A percentile compares a stretch with the other conserved stretches of the same genome.
phyloP scores from a whole-genome alignment of 2,113 vertebrate species.

The Engraulis encrasicolus region DNA sequence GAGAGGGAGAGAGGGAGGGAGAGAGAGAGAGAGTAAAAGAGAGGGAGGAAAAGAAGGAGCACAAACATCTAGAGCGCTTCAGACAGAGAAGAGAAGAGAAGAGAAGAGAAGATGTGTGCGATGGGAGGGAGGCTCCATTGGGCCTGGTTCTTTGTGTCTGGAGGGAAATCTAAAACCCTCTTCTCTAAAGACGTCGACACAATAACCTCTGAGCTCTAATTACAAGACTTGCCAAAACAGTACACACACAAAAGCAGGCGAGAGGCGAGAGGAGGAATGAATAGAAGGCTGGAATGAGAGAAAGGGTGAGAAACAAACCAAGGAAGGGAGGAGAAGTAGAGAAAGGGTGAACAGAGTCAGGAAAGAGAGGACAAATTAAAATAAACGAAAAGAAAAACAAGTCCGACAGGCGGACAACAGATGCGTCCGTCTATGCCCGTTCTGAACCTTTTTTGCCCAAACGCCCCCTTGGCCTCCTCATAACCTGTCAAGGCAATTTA shows the following conservation, averaged over 20 bases:
- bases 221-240: slow-evolving; percentile 50
- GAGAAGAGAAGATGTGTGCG: no score
- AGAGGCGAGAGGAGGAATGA: not conserved
- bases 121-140: not conserved
- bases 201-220: slow-evolving; percentile 70
- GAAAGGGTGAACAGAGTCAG: not conserved
- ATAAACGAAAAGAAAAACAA: no score
- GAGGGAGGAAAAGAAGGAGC: not conserved
- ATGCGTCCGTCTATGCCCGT: no score
- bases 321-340: slow-evolving; percentile 24
- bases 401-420: no score
- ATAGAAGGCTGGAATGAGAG: not conserved
- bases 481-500: no score
- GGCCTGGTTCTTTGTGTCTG: slow-evolving; percentile 27
- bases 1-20: not conserved
- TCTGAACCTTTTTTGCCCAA: no score
- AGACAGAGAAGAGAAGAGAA: no score
- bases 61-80: not conserved
- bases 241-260: not conserved
- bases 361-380: slow-evolving; percentile 34
- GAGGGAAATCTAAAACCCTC: slow-evolving; percentile 50
- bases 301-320: slow-evolving; percentile 24
- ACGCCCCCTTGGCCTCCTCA: no score
- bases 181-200: slow-evolving; percentile 54
- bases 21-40: not conserved